Evolutionary conservation across 2,113 vertebrate species (phyloP).

Genomic region (Aspidoscelis tigris): DNA sequence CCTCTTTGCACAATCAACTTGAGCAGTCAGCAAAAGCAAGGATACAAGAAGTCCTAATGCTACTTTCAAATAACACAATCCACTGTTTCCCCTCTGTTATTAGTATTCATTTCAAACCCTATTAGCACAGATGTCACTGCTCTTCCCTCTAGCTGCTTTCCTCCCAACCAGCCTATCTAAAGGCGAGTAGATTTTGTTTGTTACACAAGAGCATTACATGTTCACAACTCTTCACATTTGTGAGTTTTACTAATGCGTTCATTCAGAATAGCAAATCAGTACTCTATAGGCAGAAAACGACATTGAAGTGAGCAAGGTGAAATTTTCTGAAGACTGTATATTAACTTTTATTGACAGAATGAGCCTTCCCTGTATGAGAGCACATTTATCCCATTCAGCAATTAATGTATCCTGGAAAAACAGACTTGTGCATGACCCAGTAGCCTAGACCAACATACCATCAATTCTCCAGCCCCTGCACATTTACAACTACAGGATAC

Average conservation of each 20-base stretch:
- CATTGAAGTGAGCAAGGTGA: not conserved
- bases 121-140: not conserved
- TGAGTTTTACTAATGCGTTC: not conserved
- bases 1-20: not conserved
- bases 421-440: not conserved
- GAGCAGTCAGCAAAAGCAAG: not conserved
- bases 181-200: not conserved
- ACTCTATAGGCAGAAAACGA: not conserved
- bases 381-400: not conserved
- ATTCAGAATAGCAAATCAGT: too few species aligned
- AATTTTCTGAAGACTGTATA: not conserved
- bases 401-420: not conserved
- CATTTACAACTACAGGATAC: not conserved
- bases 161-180: not conserved
- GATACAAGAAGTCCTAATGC: not conserved
- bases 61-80: not conserved
- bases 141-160: not conserved
- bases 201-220: not conserved
- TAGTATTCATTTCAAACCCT: not conserved
- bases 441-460: not conserved
- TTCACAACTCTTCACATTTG: not conserved
- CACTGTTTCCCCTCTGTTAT: not conserved
- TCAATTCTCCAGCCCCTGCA: not conserved
- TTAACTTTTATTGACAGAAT: not conserved
- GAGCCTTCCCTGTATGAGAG: constrained; percentile 18